Evolutionary conservation across 2,888 invertebrate species (phyloP), one percentile per base, ranked within the genome.

Genomic region (Scaptomyza cyrtandrae): DNA sequence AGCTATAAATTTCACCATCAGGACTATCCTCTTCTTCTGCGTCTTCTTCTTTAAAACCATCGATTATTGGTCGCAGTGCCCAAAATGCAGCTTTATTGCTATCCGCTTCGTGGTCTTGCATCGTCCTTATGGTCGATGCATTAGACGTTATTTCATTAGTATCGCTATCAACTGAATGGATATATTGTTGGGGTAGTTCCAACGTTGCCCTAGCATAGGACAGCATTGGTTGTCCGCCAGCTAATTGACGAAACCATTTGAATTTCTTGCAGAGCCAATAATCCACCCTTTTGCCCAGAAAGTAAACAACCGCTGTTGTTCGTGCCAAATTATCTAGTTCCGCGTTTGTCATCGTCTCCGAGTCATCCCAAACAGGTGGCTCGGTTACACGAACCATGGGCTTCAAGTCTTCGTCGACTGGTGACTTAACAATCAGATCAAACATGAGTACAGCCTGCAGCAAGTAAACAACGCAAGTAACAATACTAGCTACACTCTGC

Each of bases 401-500:
- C 5, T 6, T 13, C 1, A 35, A 6, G 6, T 72, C 67, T 43
- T 44, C 72, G 4, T 54, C 13, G 0, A 31, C 29, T 10, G 43
- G 50, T 9, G 41, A 24, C 29, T 66, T 75, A 3, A 61, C 16
- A 29, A 75, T 56, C 0, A 78, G 14, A 7, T 78, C 75, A 10
- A 78, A 10, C 6, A 69, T 0, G 2, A 78, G 50, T 0, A 54
- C 50, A 6, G 54, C 29, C 45, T 85, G 78, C 6, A 83, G 11
- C 37, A 85, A 24, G 52, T 80, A 74, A 13, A 78, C n/a, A 0
- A 72, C n/a, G 0, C 71, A 80, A 19, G 71, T 43, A 0, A 61
- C 13, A 6, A 88, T 48, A 4, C 80, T 67, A 0, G 70, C 35
- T 24, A 81, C 52, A 6, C 76, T 76, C 61, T 88, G 88, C n/a